Conservation (phyloP, 1,140 invertebrate species). For the Cotesia chilonis region DNA sequence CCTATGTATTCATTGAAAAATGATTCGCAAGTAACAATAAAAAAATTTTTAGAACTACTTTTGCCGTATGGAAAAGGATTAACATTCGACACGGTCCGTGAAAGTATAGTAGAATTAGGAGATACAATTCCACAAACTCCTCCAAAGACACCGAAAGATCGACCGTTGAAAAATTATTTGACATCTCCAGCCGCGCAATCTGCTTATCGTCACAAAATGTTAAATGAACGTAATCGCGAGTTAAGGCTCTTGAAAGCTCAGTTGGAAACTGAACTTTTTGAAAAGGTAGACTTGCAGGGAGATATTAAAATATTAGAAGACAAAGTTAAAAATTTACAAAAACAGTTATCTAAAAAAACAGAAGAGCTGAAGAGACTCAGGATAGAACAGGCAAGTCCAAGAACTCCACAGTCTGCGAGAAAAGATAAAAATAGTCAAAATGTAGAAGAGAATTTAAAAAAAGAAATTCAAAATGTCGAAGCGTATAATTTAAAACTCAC, state of each 20-base stretch:
- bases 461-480: constrained; percentile 54
- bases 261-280: constrained; percentile 55
- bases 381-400: constrained; percentile 40
- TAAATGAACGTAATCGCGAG: constrained; percentile 53
- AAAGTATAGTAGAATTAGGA: constrained; percentile 44
- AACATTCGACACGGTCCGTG: constrained; percentile 48
- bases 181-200: constrained; percentile 54
- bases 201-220: constrained; percentile 50
- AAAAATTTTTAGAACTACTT: constrained; percentile 57
- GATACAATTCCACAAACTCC: constrained; percentile 36
- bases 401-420: constrained; percentile 49
- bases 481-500: constrained; percentile 47
- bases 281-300: constrained; percentile 58
- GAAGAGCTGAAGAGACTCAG: constrained; percentile 50
- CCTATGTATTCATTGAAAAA: constrained; percentile 56
- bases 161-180: constrained; percentile 52
- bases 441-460: constrained; percentile 49
- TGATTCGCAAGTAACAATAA: constrained; percentile 59
- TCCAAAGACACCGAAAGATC: constrained; percentile 41
- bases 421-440: constrained; percentile 34
- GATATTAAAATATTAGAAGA: constrained; percentile 54
- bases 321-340: constrained; percentile 52
- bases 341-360: constrained; percentile 47
- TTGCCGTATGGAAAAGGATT: constrained; percentile 54
- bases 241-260: constrained; percentile 50